Conservation (phyloP, 2,888 invertebrate genomes). For the Cosmia trapezina region DNA sequence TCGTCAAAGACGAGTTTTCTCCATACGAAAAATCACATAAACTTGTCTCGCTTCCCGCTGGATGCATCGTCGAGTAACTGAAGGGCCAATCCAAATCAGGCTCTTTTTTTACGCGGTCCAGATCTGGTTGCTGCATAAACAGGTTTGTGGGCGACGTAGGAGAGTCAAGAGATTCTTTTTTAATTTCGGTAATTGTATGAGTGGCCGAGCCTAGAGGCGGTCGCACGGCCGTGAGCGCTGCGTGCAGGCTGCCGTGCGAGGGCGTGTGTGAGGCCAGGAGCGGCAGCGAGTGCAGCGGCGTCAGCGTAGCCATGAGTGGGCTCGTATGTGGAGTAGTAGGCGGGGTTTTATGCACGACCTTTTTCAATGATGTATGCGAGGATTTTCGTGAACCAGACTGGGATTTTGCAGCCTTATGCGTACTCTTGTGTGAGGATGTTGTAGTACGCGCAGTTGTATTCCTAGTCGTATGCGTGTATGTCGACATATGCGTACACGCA, state of each 20-base stretch:
- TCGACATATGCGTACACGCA: constrained; percentile 38
- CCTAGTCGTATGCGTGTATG: constrained; percentile 46
- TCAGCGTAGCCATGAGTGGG: constrained; percentile 16
- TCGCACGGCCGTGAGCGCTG: constrained; percentile 13
- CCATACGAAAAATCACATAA: constrained; percentile 82
- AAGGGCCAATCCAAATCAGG: constrained; percentile 78
- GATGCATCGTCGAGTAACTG: constrained; percentile 68
- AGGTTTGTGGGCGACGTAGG: constrained; percentile 54
- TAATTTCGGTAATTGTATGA: constrained; percentile 59
- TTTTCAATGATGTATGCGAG: constrained; percentile 26
- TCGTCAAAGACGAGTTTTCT: constrained; percentile 74
- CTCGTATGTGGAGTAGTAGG: constrained; percentile 10
- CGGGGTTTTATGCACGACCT: constrained; percentile 18
- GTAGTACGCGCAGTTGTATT: constrained; percentile 38
- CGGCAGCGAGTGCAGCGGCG: constrained; percentile 16
- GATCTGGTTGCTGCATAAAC: constrained; percentile 74
- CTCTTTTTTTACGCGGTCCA: constrained; percentile 74
- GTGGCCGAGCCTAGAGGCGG: constrained; percentile 8
- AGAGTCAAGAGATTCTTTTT: constrained; percentile 59
- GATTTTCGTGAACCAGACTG: constrained; percentile 34
- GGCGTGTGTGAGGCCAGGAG: background rate
- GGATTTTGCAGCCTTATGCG: constrained; percentile 22
- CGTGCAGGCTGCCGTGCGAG: constrained; percentile 12
- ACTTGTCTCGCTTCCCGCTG: constrained; percentile 73
- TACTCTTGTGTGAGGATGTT: constrained; percentile 25